Base-by-base conservation (phyloP, 2,888 invertebrate genomes). In the Polyploca ridens region DNA sequence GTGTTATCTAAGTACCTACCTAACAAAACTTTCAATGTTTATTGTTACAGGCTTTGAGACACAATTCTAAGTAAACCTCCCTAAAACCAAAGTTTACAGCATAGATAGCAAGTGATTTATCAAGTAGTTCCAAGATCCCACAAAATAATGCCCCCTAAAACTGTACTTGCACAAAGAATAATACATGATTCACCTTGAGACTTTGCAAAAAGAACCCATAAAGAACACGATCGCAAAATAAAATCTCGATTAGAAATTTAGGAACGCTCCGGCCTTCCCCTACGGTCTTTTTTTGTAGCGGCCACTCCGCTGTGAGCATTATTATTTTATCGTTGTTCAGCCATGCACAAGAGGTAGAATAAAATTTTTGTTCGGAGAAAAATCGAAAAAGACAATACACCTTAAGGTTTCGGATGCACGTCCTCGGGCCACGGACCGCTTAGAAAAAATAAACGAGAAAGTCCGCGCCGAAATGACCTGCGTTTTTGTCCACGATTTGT, bases 401-500 rank as follows among this genome's bases (percentile, higher is more conserved):
- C 84, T 80, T 86, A 91, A 93, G 92, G 90, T 88, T 91, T 92
- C 89, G 88, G 90, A 93, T 92, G 91, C 92, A 92, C 91, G 94
- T 91, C 92, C 92, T 90, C 90, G 82, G 83, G 84, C 84, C 77
- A 81, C 80, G 83, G 74, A 79, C 81, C 79, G 86, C 77, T 90
- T 89, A 90, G 89, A 93, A 92, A 92, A 93, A 93, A 93, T 88
- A 92, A 91, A 93, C 89, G 84, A 90, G 89, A 89, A 86, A 91
- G 88, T 90, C 91, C 87, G 90, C 85, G 84, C 86, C 89, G 90
- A 92, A 93, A 92, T 93, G 93, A 93, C 93, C 94, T 90, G 92
- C 89, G 90, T 94, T 94, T 94, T 94, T 93, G 90, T 94, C 82
- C 89, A 88, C 82, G 90, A 88, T 92, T 93, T 93, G 91, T 93